Percentiles rank a stretch among this genome's conserved stretches.
Conservation (phyloP, 1,140 invertebrate genomes). For the Orius insidiosus region DNA sequence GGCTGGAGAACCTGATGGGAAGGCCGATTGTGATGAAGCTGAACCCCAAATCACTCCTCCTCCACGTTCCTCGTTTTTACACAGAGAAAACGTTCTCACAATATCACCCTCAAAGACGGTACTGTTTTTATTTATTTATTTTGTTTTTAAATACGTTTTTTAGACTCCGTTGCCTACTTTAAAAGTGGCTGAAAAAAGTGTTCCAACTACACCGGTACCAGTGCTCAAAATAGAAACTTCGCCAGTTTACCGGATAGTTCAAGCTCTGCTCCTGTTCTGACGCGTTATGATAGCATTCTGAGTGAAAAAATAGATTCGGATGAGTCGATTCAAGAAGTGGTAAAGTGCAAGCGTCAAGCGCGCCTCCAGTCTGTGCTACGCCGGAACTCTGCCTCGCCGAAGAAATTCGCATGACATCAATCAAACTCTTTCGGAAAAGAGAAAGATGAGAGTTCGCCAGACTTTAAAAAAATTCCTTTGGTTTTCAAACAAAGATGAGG, state of each 20-base stretch:
- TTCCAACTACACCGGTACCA: too few relatives aligned
- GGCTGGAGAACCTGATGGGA: constrained; percentile 62
- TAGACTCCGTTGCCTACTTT: too few relatives aligned
- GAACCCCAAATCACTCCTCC: constrained; percentile 24
- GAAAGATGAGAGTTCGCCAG: constrained; percentile 47
- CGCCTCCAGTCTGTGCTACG: constrained; percentile 30
- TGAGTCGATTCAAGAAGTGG: background rate
- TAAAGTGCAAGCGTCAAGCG: constrained; percentile 24
- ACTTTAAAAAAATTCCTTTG: constrained; percentile 68
- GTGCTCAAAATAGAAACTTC: too few relatives aligned
- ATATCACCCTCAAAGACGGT: too few relatives aligned
- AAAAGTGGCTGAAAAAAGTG: too few relatives aligned
- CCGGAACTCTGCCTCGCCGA: constrained; percentile 14
- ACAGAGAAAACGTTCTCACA: constrained; percentile 10
- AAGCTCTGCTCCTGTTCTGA: too few relatives aligned
- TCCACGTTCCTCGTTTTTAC: constrained; percentile 16
- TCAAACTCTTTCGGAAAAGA: constrained; percentile 34
- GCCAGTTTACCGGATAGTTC: too few relatives aligned
- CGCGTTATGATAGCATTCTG: too few relatives aligned
- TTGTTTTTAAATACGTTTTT: too few relatives aligned
- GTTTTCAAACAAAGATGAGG: constrained; percentile 32
- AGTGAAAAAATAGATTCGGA: too few relatives aligned
- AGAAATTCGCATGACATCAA: constrained; percentile 3
- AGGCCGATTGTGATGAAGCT: constrained; percentile 41
- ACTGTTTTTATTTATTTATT: too few relatives aligned